Evolutionary conservation across 2,113 vertebrate species (phyloP), one percentile per base, ranked within the genome.

Genomic region (Oxyruncus cristatus): DNA sequence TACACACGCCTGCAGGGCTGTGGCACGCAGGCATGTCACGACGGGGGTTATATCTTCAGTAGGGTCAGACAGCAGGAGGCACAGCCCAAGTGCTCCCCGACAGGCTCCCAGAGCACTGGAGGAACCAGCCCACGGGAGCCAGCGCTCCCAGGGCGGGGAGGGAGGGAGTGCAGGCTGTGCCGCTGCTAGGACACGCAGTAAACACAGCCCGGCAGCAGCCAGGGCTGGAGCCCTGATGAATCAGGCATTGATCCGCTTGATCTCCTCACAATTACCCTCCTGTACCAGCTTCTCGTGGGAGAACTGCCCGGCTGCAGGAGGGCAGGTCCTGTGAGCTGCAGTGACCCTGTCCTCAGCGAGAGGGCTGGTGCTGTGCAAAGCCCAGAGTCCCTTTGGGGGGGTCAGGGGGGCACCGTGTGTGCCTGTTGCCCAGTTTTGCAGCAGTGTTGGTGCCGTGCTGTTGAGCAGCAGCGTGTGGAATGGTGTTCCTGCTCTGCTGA

Each of bases 261-360:
- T 32, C 35, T 15, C 65, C 20, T 47, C 53, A 1, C 0, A 53
- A 32, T 26, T 1, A 2, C 9, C 23, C n/a, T 49, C 46, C 49
- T 37, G 32, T 0, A 15, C 2, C 3, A 6, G 23, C 30, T 22
- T 11, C 22, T 15, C 0, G 1, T 6, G 0, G 0, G 10, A 24
- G 56, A 32, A 58, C 6, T 11, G 35, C 55, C 24, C 2, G 2
- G 0, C 6, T 1, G 8, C 19, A 9, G 71, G 2, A 20, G 82
- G 56, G 22, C 8, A 5, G 22, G 50, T 5, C 61, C 65, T 26
- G 88, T 23, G 63, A 49, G 61, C 59, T 62, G 59, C 35, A 39
- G 35, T 61, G 35, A 61, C 61, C 18, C 8, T 63, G 61, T 19
- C 26, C 47, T 22, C 0, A 1, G 42, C 0, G 37, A 12, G 6